Evolutionary conservation across 2,888 invertebrate species (phyloP), one percentile per base, ranked within the genome.

Genomic region (Oxystoma pomonae): DNA sequence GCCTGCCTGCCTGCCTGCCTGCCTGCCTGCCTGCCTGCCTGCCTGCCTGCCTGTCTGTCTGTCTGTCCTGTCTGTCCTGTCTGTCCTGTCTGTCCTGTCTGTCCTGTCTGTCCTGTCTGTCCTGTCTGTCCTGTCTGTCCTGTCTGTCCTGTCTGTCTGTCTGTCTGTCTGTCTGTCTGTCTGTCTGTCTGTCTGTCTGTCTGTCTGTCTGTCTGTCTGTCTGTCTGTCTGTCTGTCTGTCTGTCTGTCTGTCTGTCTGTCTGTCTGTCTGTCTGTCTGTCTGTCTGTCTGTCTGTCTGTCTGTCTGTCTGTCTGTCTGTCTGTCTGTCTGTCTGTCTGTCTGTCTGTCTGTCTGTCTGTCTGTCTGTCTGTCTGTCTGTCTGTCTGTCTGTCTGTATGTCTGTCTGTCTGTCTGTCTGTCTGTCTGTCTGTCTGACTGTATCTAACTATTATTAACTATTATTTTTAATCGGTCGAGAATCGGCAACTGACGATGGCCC

Each of bases 41-140:
- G 60, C 55, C 60, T 60, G 60, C 21, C 60, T 60, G 60, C 55
- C 60, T 56, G 60, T 56, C 60, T 60, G 60, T 60, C 60, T 60
- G 60, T 53, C 53, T 53, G 53, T 53, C n/a, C 53, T 53, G 53
- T 53, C 53, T 53, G 53, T 53, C n/a, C 53, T 53, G 53, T 53
- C 53, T 53, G 53, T 53, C n/a, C 16, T 53, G 53, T 53, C 53
- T 53, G 53, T 53, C n/a, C 53, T 53, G 53, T 53, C 53, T 53
- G 53, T 53, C n/a, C 53, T 53, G 53, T 53, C 53, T 53, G 53
- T 53, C n/a, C 53, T 53, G 53, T 53, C 53, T 53, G 53, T 53
- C n/a, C 53, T 53, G 53, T 53, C 53, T 53, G 53, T 53, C n/a
- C 53, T 53, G 53, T 53, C 53, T 53, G 53, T 53, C n/a, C 53